phyloP scores from a whole-genome alignment of 2,888 invertebrate genomes.

The Trichopoda pennipes region DNA sequence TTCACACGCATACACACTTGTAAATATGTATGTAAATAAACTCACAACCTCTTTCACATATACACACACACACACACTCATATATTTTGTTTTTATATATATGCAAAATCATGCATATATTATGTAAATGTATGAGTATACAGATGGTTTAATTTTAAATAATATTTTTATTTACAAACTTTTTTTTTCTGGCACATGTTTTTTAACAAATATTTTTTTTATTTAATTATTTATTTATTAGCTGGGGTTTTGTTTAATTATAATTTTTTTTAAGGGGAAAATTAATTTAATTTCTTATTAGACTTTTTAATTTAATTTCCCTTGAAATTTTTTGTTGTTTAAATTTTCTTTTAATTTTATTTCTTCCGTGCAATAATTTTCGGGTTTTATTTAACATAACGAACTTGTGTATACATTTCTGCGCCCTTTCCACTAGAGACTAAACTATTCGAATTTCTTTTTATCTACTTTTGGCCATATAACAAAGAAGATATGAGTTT shows the following conservation, averaged over 20 bases:
- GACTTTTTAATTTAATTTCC: slow-evolving; percentile 13
- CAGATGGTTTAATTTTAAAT: slow-evolving; percentile 13
- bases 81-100: too few relatives aligned
- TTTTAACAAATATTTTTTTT: slow-evolving; percentile 1
- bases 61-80: slow-evolving; percentile 15
- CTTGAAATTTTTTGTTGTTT: slow-evolving; percentile 17
- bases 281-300: slow-evolving; percentile 11
- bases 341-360: slow-evolving; percentile 39
- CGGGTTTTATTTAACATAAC: slow-evolving; percentile 58
- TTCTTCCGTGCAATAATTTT: slow-evolving; percentile 55
- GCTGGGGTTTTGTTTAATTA: neutral
- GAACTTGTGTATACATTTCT: slow-evolving; percentile 62
- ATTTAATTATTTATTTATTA: neutral
- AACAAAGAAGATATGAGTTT: slow-evolving; percentile 31
- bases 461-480: slow-evolving; percentile 38
- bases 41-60: neutral
- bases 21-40: neutral
- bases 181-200: slow-evolving; percentile 52
- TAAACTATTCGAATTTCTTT: slow-evolving; percentile 60
- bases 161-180: slow-evolving; percentile 43
- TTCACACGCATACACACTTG: slow-evolving; percentile 3
- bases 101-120: neutral
- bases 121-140: neutral
- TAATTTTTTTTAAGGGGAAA: neutral
- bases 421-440: slow-evolving; percentile 66